A percentile compares a stretch with the other conserved stretches of the same genome.
These are phyloP conservation scores for Brachionus sp. DNA, from an alignment of 1,140 invertebrate species.

Conservation along the genomic window DNA sequence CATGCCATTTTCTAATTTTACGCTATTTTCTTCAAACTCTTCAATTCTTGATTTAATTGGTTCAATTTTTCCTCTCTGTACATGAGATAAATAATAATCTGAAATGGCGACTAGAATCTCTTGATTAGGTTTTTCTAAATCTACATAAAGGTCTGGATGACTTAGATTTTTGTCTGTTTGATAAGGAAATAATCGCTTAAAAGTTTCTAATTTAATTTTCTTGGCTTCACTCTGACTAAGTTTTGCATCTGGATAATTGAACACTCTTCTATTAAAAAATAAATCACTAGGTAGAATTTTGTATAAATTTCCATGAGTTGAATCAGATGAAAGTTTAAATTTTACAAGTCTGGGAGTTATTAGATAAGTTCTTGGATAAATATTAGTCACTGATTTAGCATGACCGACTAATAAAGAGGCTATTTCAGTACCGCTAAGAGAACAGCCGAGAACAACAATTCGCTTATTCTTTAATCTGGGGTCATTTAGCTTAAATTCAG, in stretches of 20 bases:
- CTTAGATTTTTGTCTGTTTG: not conserved
- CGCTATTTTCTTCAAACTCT: not conserved
- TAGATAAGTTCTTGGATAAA: not conserved
- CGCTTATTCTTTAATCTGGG: not conserved
- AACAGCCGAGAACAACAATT: slow-evolving; percentile 9
- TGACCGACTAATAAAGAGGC: not conserved
- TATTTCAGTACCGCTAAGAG: slow-evolving; percentile 21
- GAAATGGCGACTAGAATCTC: slow-evolving; percentile 11
- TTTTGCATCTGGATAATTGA: not conserved
- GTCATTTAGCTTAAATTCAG: slow-evolving; percentile 1
- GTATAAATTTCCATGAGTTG: not conserved
- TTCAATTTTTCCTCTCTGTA: not conserved
- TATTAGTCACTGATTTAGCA: slow-evolving; percentile 1
- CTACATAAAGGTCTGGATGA: not conserved
- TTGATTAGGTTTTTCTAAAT: not conserved
- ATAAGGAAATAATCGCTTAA: not conserved
- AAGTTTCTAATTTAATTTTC: not conserved
- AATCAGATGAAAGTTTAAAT: not conserved
- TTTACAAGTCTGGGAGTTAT: not conserved
- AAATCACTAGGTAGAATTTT: slow-evolving; percentile 22
- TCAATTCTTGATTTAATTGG: not conserved
- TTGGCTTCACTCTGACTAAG: not conserved
- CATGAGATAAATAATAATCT: not conserved
- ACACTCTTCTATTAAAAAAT: slow-evolving; percentile 5
- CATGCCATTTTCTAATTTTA: not conserved